phyloP scores from a whole-genome alignment of 2,113 vertebrate species.

The Gobius niger region DNA sequence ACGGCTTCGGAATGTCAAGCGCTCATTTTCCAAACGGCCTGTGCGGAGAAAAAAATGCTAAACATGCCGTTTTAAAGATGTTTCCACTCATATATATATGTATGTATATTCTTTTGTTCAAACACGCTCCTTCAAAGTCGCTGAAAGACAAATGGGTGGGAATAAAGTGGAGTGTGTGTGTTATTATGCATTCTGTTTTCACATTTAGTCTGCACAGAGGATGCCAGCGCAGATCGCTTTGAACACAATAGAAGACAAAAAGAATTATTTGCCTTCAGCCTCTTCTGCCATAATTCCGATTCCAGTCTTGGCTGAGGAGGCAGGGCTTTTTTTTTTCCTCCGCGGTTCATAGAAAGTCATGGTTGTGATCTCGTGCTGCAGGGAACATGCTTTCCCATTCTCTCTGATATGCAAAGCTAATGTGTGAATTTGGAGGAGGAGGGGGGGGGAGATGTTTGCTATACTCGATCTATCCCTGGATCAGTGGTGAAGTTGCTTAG shows the following conservation, averaged over 20 bases:
- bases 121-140: conserved; percentile 30
- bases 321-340: conserved; percentile 29
- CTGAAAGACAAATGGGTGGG: conserved; percentile 21
- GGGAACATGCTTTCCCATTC: conserved; percentile 56
- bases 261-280: conserved; percentile 46
- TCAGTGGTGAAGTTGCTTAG: conserved; percentile 57
- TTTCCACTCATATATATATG: conserved; percentile 56
- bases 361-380: conserved; percentile 62
- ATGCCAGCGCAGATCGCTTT: conserved; percentile 32
- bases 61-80: conserved; percentile 44
- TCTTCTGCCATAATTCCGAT: conserved; percentile 45
- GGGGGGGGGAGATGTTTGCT: conserved; percentile 52
- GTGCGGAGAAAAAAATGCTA: conserved; percentile 20
- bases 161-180: conserved; percentile 20
- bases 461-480: conserved; percentile 51
- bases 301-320: conserved; percentile 38
- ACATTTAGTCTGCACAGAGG: conserved; percentile 36
- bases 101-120: conserved; percentile 44
- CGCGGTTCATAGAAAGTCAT: conserved; percentile 50
- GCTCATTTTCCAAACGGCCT: conserved; percentile 36
- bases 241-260: conserved; percentile 45
- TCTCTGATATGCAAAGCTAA: conserved; percentile 66
- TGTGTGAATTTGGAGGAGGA: conserved; percentile 43
- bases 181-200: conserved; percentile 47
- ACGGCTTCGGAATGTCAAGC: conserved; percentile 58